Evolutionary conservation across 2,113 vertebrate species (phyloP).

Genomic region (Hypomesus transpacificus): DNA sequence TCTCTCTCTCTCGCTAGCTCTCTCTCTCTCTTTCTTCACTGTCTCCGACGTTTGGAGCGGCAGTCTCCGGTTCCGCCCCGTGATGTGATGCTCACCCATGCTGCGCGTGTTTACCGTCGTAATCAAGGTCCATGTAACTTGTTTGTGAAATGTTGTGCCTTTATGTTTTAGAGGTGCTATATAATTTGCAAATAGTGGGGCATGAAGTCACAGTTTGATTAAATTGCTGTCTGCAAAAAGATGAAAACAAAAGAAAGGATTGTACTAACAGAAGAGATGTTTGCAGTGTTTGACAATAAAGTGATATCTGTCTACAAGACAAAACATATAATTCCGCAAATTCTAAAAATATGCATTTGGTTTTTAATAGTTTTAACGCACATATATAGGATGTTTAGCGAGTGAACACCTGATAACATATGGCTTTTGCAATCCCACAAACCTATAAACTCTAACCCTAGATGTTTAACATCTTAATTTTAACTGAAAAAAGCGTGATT

Average conservation of each 20-base stretch:
- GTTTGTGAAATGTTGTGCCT: slow-evolving; percentile 69
- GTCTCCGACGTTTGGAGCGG: slow-evolving; percentile 36
- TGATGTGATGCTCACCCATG: slow-evolving; percentile 64
- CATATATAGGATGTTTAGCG: neutral
- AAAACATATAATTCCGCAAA: neutral
- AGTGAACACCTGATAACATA: neutral
- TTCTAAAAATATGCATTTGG: neutral
- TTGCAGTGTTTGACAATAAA: slow-evolving; percentile 1
- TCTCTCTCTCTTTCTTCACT: neutral
- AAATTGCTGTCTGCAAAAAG: slow-evolving; percentile 48
- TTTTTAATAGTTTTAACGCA: neutral
- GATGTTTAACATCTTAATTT: no score
- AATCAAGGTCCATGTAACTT: slow-evolving; percentile 73
- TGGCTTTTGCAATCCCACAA: no score
- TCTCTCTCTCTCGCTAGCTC: neutral
- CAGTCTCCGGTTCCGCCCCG: slow-evolving; percentile 51
- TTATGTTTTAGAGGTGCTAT: slow-evolving; percentile 68
- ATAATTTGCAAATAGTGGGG: slow-evolving; percentile 62
- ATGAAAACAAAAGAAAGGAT: slow-evolving; percentile 35
- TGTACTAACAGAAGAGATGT: slow-evolving; percentile 18
- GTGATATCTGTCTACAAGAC: neutral
- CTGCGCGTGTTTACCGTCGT: slow-evolving; percentile 70
- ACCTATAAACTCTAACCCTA: no score
- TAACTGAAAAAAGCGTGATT: neutral
- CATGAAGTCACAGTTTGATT: slow-evolving; percentile 61